Evolutionary conservation across 2,888 invertebrate species (phyloP), one percentile per base, ranked within the genome.

Genomic region (Chrysomela aeneicollis): DNA sequence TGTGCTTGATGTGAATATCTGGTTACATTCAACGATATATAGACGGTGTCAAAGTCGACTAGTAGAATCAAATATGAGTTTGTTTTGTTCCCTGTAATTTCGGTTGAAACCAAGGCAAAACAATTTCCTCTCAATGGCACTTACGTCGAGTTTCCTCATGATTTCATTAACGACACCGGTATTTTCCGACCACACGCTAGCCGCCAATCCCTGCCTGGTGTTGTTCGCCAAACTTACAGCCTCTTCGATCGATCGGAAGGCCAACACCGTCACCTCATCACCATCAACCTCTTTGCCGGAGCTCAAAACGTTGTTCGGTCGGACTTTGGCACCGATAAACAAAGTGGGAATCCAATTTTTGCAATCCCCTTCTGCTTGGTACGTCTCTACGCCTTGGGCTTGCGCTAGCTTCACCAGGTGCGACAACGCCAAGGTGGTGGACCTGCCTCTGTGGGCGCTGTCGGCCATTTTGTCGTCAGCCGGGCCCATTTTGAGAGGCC

Each of bases 141-240:
- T 70, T 71, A 83, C 83, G 74, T 86, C 82, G 17, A 88, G 72
- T 72, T 82, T 81, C 50, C 81, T 74, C 1, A 84, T 82, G 6
- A 87, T 83, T 78, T 88, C 87, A 72, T 87, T 78, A 1, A 84
- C 84, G 19, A 87, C 74, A 35, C 85, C 81, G 46, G 84, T 74
- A 72, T 85, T 86, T 80, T 87, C 87, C 1, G 86, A 84, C 86
- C 87, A 88, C 22, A 88, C 81, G 64, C 86, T 86, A 2, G 84
- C 84, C 10, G 82, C 85, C 8, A 85, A 77, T 4, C 85, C 85
- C 74, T 84, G 85, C 46, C 82, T 80, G 12, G 81, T 80, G 75
- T 86, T 86, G 77, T 87, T 87, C 21, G 85, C 85, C 51, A 88
- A 78, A 35, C 80, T 76, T 1, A 86, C 79, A n/a, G 85, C 86